Base-by-base conservation (phyloP, 1,140 invertebrate genomes). In the Heliconius melpomene region DNA sequence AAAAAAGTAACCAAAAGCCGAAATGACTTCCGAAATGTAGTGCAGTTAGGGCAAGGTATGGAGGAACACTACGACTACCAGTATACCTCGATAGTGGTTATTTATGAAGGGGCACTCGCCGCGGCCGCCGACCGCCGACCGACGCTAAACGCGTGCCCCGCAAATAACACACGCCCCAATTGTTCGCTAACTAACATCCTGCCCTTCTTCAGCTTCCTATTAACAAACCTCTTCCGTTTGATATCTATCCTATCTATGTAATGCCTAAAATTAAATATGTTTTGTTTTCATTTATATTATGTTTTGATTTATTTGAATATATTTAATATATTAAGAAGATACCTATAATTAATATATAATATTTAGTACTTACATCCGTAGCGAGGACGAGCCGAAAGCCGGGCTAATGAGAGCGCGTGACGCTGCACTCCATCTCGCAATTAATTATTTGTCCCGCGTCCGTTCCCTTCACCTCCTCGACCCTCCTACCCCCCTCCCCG, bases 391-490 rank as follows among this genome's bases (percentile, higher is more conserved):
- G 60, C 60, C 11, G 60, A 66, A 66, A 66, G 60, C 60, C 26
- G 40, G 20, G 60, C 60, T 79, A 79, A 79, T 79, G 74, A 79
- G 70, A 78, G 75, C 75, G 77, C 78, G 79, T 84, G 83, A 84
- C 81, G 70, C n/a, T 77, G 81, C 83, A 83, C 74, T 81, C 38
- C 79, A 72, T 16, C 32, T 52, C 74, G 72, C 79, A 82, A 83
- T 83, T 83, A 83, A 79, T 79, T 83, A 81, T 81, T 79, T 83
- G 82, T 83, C 82, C 79, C 82, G 70, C 76, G 78, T 40, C 80
- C 60, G 9, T 26, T 29, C 60, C 11, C 11, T 11, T 13, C 23
- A 6, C 60, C 23, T 5, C 11, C 23, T 23, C 26, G 23, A 6
- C 60, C 23, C 60, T 66, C 20, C 2, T 20, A 1, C 7, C 1